Percentiles rank a stretch among this genome's conserved stretches.
phyloP scores from a whole-genome alignment of 2,888 invertebrate genomes.

The Scaeva pyrastri region DNA sequence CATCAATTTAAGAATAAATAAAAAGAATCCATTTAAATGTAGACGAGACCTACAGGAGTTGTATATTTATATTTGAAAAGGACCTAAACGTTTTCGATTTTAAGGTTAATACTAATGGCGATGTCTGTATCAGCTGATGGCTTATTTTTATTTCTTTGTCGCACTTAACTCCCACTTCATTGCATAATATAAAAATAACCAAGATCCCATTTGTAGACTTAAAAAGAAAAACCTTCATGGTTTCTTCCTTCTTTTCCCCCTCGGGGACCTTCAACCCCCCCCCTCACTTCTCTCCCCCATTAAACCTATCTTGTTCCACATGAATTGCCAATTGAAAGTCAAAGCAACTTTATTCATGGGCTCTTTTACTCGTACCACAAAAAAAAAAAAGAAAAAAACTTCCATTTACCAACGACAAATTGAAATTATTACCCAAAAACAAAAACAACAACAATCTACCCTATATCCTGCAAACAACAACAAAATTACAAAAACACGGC shows the following conservation, averaged over 20 bases:
- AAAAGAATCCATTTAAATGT: no score
- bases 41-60: no score
- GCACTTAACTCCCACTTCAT: slow-evolving; percentile 27
- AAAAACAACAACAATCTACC: slow-evolving; percentile 34
- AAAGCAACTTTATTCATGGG: slow-evolving; percentile 62
- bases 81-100: not conserved
- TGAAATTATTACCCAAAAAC: slow-evolving; percentile 65
- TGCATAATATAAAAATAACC: slow-evolving; percentile 20
- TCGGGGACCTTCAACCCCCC: not conserved
- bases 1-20: no score
- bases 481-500: slow-evolving; percentile 23
- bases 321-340: slow-evolving; percentile 54
- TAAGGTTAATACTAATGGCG: not conserved
- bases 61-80: no score
- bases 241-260: not conserved
- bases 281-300: not conserved
- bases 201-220: slow-evolving; percentile 19
- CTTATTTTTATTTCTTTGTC: slow-evolving; percentile 11
- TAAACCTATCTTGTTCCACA: slow-evolving; percentile 36
- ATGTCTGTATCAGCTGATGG: not conserved
- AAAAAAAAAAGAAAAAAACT: slow-evolving; percentile 20
- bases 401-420: slow-evolving; percentile 63
- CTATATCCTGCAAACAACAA: slow-evolving; percentile 1
- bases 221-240: slow-evolving; percentile 7
- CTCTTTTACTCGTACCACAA: slow-evolving; percentile 6